Base-by-base conservation (phyloP, 2,797 vertebrate species). In the Hippopotamyrus pictus region DNA sequence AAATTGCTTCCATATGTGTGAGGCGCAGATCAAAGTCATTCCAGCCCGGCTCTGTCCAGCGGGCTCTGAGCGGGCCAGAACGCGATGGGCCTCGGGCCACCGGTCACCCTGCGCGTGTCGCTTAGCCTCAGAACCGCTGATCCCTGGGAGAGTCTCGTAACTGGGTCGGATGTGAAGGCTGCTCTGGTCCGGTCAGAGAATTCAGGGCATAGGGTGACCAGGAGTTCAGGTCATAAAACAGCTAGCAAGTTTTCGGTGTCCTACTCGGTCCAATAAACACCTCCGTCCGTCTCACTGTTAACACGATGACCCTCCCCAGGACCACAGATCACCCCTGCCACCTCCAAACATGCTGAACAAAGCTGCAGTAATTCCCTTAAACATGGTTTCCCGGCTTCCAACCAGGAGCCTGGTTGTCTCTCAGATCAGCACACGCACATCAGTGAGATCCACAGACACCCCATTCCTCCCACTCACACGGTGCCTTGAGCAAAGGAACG, bases 1-100 rank as follows among this genome's bases (percentile, higher is more conserved):
- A 96, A 96, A 98, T 97, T 96, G 94, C 93, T 98, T 97, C 97
- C 97, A 97, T 95, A 96, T 97, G 97, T 96, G 95, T 93, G 93
- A 90, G 94, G 94, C 90, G 91, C 94, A 96, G 96, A 97, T 97
- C 96, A 97, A 96, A 96, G 94, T 95, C 95, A 94, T 94, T 94
- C 95, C 95, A 94, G 93, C 95, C 96, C 96, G 95, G 94, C 95
- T 94, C 95, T 96, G 41, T 69, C 87, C 57, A 25, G 54, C 4
- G 57, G 87, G 87, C 95, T 95, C 95, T 94, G 94, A 86, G 94
- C 93, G 94, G 95, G 94, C 94, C 94, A 93, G 95, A 97, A 96
- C 95, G 95, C 96, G 94, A 95, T 92, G 92, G 95, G 94, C 95
- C 19, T 93, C 91, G 93, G 94, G 95, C 95, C 94, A 94, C 94